phyloP scores from a whole-genome alignment of 2,113 vertebrate species.

The Lepisosteus oculatus region DNA sequence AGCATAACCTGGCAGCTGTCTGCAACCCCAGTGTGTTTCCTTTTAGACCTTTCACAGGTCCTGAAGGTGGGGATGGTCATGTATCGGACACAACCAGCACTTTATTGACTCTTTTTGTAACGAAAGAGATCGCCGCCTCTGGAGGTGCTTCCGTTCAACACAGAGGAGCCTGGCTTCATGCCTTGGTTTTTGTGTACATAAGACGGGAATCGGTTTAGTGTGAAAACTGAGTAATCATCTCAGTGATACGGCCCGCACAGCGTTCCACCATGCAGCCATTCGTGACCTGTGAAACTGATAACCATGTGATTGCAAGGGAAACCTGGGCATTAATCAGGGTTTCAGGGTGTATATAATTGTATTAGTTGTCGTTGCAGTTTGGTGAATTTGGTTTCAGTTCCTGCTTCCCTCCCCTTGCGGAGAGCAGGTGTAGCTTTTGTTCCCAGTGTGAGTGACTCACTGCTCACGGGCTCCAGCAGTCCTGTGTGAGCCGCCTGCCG shows the following conservation, averaged over 20 bases:
- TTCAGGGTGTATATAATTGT: neutral
- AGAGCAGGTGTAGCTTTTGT: conserved; percentile 10
- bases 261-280: neutral
- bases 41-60: too few relatives aligned
- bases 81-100: too few relatives aligned
- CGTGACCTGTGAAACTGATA: neutral
- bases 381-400: conserved; percentile 2
- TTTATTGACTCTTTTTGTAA: too few relatives aligned
- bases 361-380: neutral
- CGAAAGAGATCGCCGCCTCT: too few relatives aligned
- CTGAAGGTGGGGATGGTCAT: too few relatives aligned
- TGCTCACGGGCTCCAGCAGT: neutral
- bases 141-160: too few relatives aligned
- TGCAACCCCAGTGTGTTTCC: too few relatives aligned
- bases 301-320: neutral
- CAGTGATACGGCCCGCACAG: neutral
- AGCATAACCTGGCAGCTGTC: too few relatives aligned
- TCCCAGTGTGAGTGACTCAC: neutral
- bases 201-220: too few relatives aligned
- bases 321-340: conserved; percentile 1
- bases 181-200: too few relatives aligned
- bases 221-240: too few relatives aligned
- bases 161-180: too few relatives aligned
- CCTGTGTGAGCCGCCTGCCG: neutral
- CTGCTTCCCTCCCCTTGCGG: neutral